A percentile compares a stretch with the other conserved stretches of the same genome.
phyloP scores from a whole-genome alignment of 1,140 invertebrate species.

The Bathynomus jamesi region DNA sequence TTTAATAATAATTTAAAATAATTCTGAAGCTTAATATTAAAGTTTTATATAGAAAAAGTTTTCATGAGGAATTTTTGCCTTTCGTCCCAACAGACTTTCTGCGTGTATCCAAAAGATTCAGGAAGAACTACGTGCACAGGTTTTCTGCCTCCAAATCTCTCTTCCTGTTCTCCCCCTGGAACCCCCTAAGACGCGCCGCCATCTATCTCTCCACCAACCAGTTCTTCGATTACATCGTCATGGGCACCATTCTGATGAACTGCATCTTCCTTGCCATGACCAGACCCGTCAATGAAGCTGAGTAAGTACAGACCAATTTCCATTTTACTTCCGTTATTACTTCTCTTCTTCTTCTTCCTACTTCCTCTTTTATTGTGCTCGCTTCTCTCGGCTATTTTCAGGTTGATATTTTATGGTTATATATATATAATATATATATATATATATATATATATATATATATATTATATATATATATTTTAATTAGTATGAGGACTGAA shows the following conservation, averaged over 20 bases:
- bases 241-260: constrained; percentile 90
- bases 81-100: constrained; percentile 82
- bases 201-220: constrained; percentile 87
- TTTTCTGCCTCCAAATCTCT: constrained; percentile 85
- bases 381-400: constrained; percentile 86
- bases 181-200: constrained; percentile 68
- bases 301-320: constrained; percentile 85
- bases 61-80: too few relatives aligned
- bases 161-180: constrained; percentile 88
- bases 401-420: constrained; percentile 57
- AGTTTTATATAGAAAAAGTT: too few relatives aligned
- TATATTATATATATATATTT: too few relatives aligned
- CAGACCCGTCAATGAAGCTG: constrained; percentile 81
- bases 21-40: too few relatives aligned
- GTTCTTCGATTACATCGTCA: constrained; percentile 92
- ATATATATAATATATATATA: too few relatives aligned
- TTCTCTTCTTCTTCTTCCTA: constrained; percentile 88
- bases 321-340: too few relatives aligned
- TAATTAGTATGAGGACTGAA: too few relatives aligned
- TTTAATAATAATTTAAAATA: too few relatives aligned
- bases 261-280: constrained; percentile 95
- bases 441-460: too few relatives aligned
- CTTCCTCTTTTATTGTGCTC: constrained; percentile 91
- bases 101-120: constrained; percentile 88
- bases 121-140: constrained; percentile 89